Base-by-base conservation (phyloP, 2,888 invertebrate species). In the Stenodera caucasica region DNA sequence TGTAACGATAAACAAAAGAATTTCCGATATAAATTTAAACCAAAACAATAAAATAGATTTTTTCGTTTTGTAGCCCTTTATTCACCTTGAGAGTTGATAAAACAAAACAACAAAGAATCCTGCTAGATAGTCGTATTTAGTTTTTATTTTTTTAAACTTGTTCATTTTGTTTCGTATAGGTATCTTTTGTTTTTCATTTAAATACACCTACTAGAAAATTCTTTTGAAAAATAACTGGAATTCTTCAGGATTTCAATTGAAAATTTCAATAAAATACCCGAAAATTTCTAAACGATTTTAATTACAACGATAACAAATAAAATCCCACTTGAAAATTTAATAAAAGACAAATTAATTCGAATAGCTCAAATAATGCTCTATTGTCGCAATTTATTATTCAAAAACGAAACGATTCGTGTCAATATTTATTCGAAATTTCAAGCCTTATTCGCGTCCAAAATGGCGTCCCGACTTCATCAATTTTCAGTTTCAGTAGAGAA, bases 291-390 rank as follows among this genome's bases (percentile, higher is more conserved):
- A 15, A n/a, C n/a, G n/a, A n/a, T n/a, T 60, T 63, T 63, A 63
- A 63, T 63, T 60, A 57, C 55, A 21, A 55, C 54, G 37, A 8
- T 4, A 1, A 1, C 53, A 49, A 51, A 58, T 61, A 55, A 54
- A 60, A 45, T 56, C n/a, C 57, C 49, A 60, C 63, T 63, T 57
- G 51, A 60, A 49, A 51, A 60, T 63, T 57, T 60, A 57, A 63
- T 63, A 63, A 63, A 60, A 63, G 57, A 53, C 50, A 52, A 63
- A 63, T 63, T 60, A 60, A 63, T 63, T 57, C 60, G 57, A 63
- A 63, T 57, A 63, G 57, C 60, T 60, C 60, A 60, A 55, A n/a
- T n/a, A n/a, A n/a, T n/a, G n/a, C n/a, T n/a, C n/a, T n/a, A n/a
- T n/a, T n/a, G n/a, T n/a, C n/a, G n/a, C n/a, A n/a, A n/a, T n/a